phyloP scores from a whole-genome alignment of 2,113 vertebrate species.

The Eulemur macaco region DNA sequence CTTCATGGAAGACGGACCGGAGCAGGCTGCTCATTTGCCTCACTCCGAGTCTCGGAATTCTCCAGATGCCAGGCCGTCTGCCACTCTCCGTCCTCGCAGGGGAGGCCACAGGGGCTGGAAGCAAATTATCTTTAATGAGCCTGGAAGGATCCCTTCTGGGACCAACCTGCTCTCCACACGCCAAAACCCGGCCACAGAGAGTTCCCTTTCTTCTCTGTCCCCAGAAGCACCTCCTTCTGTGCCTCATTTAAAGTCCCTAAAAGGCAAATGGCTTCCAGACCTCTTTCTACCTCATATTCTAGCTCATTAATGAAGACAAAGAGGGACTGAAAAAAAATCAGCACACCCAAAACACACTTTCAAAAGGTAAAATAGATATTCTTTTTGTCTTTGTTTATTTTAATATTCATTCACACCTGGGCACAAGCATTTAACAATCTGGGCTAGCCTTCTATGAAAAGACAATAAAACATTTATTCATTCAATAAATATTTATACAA shows the following conservation, averaged over 20 bases:
- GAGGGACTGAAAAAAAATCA: background rate
- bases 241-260: background rate
- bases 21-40: background rate
- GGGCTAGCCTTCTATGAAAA: background rate
- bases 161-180: background rate
- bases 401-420: background rate
- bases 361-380: background rate
- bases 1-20: constrained; percentile 26
- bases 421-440: background rate
- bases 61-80: background rate
- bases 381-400: background rate
- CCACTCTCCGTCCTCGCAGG: constrained; percentile 20
- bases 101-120: constrained; percentile 34
- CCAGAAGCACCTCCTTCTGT: background rate
- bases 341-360: background rate
- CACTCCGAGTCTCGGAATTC: background rate
- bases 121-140: constrained; percentile 72
- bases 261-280: background rate
- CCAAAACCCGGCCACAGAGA: background rate
- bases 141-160: background rate
- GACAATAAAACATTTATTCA: background rate
- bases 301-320: background rate
- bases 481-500: background rate
- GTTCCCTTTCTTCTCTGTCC: background rate
- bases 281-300: background rate